A percentile compares a stretch with the other conserved stretches of the same genome.
Evolutionary conservation across 1,140 invertebrate genomes (phyloP).

Genomic region (Lutraria rhynchaena): DNA sequence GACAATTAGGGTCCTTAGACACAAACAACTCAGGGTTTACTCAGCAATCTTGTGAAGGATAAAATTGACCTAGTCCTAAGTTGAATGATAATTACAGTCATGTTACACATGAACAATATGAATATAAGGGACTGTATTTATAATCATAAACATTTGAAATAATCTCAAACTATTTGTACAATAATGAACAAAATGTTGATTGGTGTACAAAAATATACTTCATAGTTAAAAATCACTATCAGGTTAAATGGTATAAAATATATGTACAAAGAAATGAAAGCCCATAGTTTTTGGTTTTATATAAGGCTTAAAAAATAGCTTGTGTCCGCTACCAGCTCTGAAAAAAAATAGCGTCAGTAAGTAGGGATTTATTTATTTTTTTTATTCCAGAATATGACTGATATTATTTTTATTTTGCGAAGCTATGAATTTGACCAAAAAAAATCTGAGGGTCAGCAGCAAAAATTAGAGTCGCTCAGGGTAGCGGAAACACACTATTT

Average conservation of each 20-base stretch:
- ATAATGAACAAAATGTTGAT: neutral
- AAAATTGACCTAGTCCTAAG: no score
- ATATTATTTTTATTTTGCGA: no score
- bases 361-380: no score
- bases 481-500: neutral
- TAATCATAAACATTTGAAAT: neutral
- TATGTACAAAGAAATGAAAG: constrained; percentile 2
- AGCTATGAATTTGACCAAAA: neutral
- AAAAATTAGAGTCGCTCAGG: no score
- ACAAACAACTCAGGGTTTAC: no score
- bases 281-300: constrained; percentile 7
- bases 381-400: no score
- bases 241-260: neutral
- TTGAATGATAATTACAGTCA: neutral
- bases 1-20: no score
- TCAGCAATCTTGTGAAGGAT: no score
- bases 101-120: neutral
- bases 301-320: no score
- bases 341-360: no score
- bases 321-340: no score
- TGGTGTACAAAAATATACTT: neutral
- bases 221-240: neutral
- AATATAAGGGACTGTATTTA: neutral
- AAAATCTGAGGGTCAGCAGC: no score
- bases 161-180: neutral